Conservation (phyloP, 2,113 vertebrate genomes). For the Gnathonemus echidnorhynchus region DNA sequence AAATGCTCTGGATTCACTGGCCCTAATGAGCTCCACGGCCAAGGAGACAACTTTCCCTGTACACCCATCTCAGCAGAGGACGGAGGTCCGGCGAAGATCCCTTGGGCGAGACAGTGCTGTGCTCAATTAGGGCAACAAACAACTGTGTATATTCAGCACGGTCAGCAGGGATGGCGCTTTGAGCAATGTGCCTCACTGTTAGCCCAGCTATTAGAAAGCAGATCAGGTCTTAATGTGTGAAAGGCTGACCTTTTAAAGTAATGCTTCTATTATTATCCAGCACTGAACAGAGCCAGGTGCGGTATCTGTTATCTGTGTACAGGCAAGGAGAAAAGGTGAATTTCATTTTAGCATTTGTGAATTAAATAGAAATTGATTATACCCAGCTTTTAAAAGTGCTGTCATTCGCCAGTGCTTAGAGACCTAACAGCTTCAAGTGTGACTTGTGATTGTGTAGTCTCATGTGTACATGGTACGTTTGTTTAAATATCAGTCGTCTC, state of each 20-base stretch:
- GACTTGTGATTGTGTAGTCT: constrained; percentile 1
- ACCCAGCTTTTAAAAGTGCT: constrained; percentile 45
- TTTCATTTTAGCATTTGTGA: constrained; percentile 59
- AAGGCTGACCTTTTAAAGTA: constrained; percentile 59
- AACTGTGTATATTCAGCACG: constrained; percentile 48
- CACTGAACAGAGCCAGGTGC: constrained; percentile 35
- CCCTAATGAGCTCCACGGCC: neutral
- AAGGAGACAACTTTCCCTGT: constrained; percentile 21
- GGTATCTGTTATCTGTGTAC: constrained; percentile 32
- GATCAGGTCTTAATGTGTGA: constrained; percentile 55
- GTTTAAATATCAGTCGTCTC: neutral
- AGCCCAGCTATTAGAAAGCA: constrained; percentile 61
- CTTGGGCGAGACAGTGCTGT: constrained; percentile 49
- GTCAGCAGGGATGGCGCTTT: constrained; percentile 40
- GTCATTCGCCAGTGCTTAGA: constrained; percentile 44
- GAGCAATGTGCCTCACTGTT: constrained; percentile 55
- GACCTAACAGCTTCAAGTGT: neutral
- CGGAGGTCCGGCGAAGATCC: constrained; percentile 15
- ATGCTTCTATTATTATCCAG: constrained; percentile 39
- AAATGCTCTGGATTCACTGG: neutral
- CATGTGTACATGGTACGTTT: neutral
- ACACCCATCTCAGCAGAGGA: neutral
- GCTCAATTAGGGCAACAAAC: constrained; percentile 57
- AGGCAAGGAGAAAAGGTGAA: constrained; percentile 63
- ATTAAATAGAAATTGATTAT: constrained; percentile 63